These are phyloP conservation scores for Aegypius monachus DNA, from an alignment of 2,113 vertebrate species.

Conservation along the genomic window DNA sequence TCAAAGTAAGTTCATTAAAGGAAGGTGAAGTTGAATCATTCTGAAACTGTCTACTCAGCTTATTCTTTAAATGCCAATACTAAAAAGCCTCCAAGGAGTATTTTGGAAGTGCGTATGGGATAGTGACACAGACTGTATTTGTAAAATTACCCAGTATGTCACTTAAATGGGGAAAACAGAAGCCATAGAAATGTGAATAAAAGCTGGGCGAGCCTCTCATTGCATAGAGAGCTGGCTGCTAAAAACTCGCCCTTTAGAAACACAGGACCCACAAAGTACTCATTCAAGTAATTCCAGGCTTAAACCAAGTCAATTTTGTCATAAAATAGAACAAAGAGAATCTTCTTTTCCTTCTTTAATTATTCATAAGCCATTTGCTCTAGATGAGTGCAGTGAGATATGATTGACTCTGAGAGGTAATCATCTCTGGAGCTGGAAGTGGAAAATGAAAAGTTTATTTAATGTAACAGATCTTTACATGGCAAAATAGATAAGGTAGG, in stretches of 20 bases:
- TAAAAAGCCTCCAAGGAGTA: not conserved
- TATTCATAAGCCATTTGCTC: constrained; percentile 39
- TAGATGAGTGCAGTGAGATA: not conserved
- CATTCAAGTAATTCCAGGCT: not conserved
- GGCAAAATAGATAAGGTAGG: not conserved
- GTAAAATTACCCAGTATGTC: not conserved
- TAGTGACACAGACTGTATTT: not conserved
- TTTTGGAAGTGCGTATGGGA: not conserved
- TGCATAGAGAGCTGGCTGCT: not conserved
- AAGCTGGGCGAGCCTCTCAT: not conserved
- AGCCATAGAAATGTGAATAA: not conserved
- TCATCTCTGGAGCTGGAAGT: not conserved
- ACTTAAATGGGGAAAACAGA: not conserved
- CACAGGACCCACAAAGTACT: not conserved
- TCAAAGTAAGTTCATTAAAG: not conserved
- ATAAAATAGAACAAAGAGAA: not conserved
- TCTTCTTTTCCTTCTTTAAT: constrained; percentile 6
- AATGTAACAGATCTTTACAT: not conserved
- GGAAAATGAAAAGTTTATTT: not conserved
- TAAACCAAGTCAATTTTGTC: not conserved
- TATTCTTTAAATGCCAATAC: not conserved
- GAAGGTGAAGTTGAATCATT: not conserved
- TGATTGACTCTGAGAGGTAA: not conserved
- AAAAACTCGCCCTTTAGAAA: not conserved
- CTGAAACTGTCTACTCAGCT: not conserved